Percentiles rank a stretch among this genome's conserved stretches.
phyloP scores from a whole-genome alignment of 2,797 vertebrate genomes.

The Apodemus agrarius region DNA sequence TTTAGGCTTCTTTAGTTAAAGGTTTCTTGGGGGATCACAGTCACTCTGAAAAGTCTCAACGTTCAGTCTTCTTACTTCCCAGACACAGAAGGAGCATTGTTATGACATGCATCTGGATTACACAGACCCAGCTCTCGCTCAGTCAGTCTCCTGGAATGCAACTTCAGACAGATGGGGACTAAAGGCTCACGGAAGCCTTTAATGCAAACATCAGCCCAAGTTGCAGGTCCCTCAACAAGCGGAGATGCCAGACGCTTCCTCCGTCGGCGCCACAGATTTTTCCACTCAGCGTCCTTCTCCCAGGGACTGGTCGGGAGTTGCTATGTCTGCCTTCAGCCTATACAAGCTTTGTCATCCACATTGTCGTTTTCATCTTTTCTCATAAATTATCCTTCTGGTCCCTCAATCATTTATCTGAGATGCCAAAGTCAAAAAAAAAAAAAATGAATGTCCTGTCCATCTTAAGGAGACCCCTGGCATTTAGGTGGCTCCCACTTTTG shows the following conservation, averaged over 20 bases:
- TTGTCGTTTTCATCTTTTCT: constrained; percentile 37
- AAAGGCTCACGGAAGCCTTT: not conserved
- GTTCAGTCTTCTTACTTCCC: not conserved
- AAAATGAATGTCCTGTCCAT: not conserved
- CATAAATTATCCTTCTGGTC: constrained; percentile 29
- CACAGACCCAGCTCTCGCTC: not conserved
- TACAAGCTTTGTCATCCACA: not conserved
- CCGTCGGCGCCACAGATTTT: not conserved
- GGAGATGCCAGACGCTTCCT: not conserved
- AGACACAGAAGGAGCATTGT: not conserved
- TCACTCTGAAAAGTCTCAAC: constrained; percentile 18
- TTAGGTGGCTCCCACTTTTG: not conserved
- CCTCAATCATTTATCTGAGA: constrained; percentile 18
- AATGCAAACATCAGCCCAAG: not conserved
- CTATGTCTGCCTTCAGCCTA: not conserved
- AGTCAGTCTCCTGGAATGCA: not conserved
- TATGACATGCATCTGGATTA: not conserved
- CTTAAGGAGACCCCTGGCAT: too few species aligned
- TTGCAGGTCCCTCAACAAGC: not conserved
- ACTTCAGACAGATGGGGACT: not conserved
- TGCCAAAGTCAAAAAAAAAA: not conserved
- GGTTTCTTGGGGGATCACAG: not conserved
- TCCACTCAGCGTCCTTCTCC: not conserved
- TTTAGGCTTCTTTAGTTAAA: constrained; percentile 19
- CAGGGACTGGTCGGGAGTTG: not conserved